A percentile compares a stretch with the other conserved stretches of the same genome.
Conservation (phyloP, 1,140 invertebrate species). For the Drosophila prosaltans region DNA sequence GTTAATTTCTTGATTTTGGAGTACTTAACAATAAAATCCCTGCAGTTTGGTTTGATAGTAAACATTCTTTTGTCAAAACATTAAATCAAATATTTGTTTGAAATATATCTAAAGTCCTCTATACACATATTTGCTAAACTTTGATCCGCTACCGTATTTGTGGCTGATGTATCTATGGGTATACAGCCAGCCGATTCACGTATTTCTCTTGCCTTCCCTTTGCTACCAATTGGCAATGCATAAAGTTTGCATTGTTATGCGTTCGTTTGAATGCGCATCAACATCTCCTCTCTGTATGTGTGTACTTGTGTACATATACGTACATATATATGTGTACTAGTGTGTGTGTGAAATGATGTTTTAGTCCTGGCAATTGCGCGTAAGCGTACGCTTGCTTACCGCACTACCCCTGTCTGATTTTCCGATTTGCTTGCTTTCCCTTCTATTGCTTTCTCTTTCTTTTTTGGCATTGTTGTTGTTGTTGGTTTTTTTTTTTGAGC, state of each 20-base stretch:
- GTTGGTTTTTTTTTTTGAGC: conserved; percentile 32
- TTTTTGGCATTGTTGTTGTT: conserved; percentile 1
- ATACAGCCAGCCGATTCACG: conserved; percentile 34
- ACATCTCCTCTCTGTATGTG: conserved; percentile 14
- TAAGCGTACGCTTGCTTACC: conserved; percentile 46
- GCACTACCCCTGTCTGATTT: conserved; percentile 15
- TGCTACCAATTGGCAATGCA: conserved; percentile 35
- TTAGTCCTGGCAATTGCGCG: conserved; percentile 57
- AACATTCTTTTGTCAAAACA: no score
- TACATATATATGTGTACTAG: not conserved
- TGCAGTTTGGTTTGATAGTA: no score
- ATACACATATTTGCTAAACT: not conserved
- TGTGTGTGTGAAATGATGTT: conserved; percentile 28
- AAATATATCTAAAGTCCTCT: not conserved
- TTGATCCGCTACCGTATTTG: not conserved
- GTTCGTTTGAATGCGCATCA: conserved; percentile 54
- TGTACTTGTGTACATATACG: conserved; percentile 7
- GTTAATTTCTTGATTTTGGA: no score
- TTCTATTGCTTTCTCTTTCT: conserved; percentile 1
- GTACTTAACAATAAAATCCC: no score
- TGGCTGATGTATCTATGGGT: conserved; percentile 38
- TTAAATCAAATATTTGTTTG: not conserved
- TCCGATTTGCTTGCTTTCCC: not conserved
- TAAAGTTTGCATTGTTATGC: conserved; percentile 82
- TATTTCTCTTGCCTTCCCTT: not conserved